phyloP scores from a whole-genome alignment of 2,113 vertebrate genomes.

The Eulacestoma nigropectus region DNA sequence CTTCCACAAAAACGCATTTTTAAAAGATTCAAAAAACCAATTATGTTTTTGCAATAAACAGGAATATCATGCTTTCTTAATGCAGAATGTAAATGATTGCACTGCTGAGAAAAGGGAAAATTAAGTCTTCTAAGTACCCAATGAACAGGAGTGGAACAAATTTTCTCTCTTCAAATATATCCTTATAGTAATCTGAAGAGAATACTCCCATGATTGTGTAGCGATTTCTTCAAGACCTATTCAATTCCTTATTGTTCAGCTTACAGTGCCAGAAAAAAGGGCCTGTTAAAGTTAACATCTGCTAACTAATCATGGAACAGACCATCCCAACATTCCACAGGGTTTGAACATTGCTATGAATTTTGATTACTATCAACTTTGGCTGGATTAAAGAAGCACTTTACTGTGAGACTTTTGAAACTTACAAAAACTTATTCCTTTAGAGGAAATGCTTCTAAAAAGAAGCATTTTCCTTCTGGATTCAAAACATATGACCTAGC shows the following conservation, averaged over 20 bases:
- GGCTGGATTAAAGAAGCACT: constrained; percentile 17
- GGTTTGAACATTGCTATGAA: constrained; percentile 42
- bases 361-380: constrained; percentile 57
- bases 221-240: constrained; percentile 59
- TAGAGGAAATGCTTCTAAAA: not conserved
- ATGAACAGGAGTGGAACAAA: constrained; percentile 51
- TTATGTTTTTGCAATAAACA: constrained; percentile 14
- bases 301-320: constrained; percentile 58
- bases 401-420: not conserved
- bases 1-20: not conserved
- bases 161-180: constrained; percentile 60
- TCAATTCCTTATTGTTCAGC: constrained; percentile 61
- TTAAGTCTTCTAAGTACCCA: constrained; percentile 38
- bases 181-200: constrained; percentile 55
- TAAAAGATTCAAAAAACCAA: not conserved
- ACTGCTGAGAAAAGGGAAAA: constrained; percentile 47
- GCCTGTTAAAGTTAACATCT: constrained; percentile 66
- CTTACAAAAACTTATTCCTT: not conserved
- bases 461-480: not conserved
- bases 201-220: constrained; percentile 60
- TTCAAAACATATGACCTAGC: not conserved
- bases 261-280: constrained; percentile 36
- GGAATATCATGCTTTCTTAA: constrained; percentile 37
- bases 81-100: constrained; percentile 59
- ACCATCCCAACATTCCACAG: constrained; percentile 43